Evolutionary conservation across 2,797 vertebrate genomes (phyloP).

Genomic region (Mormyrus hasselquistii): DNA sequence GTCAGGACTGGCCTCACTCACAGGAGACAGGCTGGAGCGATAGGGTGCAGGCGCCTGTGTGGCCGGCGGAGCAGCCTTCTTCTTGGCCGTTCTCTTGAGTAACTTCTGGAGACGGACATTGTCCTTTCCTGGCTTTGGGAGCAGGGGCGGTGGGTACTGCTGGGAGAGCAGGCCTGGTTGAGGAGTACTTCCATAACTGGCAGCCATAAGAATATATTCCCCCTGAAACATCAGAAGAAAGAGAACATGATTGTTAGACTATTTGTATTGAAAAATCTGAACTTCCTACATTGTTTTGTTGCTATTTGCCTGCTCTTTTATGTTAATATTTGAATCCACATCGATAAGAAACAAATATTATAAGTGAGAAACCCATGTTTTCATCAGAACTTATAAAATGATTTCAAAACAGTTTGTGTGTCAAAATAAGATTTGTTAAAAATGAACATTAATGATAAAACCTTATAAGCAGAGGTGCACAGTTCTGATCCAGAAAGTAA

Average conservation of each 20-base stretch:
- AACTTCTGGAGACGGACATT: constrained; percentile 80
- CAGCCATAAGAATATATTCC: constrained; percentile 72
- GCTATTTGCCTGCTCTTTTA: not conserved
- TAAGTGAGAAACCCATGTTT: not conserved
- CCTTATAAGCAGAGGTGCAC: not conserved
- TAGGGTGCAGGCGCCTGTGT: constrained; percentile 58
- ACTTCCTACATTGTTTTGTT: not conserved
- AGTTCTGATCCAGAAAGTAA: not conserved
- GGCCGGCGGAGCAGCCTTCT: constrained; percentile 54
- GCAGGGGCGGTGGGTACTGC: constrained; percentile 70
- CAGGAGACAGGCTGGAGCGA: constrained; percentile 82
- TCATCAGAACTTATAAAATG: not conserved
- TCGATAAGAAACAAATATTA: not conserved
- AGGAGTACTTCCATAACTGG: constrained; percentile 52
- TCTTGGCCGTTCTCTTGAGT: constrained; percentile 77
- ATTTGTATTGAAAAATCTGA: not conserved
- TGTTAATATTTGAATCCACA: not conserved
- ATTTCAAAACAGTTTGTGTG: not conserved
- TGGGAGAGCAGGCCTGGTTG: constrained; percentile 51
- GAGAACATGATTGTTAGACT: not conserved
- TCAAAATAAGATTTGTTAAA: not conserved
- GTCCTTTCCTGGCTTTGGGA: constrained; percentile 85
- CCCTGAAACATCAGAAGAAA: constrained; percentile 41
- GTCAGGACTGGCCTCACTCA: constrained; percentile 84
- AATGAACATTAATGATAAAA: not conserved